Conservation (phyloP, 2,113 vertebrate genomes). For the Apteryx owenii region DNA sequence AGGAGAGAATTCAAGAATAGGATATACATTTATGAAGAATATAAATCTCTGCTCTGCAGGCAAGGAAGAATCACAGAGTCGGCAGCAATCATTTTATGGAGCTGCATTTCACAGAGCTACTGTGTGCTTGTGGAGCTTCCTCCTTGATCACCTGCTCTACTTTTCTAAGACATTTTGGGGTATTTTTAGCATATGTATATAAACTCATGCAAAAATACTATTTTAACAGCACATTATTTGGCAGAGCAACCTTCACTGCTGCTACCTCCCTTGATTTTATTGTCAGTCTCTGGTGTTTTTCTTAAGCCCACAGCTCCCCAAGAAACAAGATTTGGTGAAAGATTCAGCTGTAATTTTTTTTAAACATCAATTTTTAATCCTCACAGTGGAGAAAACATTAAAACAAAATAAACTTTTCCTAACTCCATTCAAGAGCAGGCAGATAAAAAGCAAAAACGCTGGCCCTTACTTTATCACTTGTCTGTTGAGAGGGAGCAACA, state of each 20-base stretch:
- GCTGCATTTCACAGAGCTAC: background rate
- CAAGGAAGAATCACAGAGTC: background rate
- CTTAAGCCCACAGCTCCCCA: background rate
- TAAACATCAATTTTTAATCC: fast-evolving
- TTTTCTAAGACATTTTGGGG: background rate
- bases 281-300: background rate
- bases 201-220: background rate
- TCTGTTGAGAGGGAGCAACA: background rate
- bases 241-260: background rate
- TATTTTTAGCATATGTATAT: background rate
- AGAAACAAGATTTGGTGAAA: background rate
- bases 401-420: background rate
- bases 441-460: background rate
- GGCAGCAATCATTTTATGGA: background rate
- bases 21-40: conserved; percentile 12
- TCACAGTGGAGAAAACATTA: background rate
- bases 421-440: background rate
- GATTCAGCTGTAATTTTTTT: background rate
- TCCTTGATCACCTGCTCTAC: background rate
- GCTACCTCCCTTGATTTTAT: background rate
- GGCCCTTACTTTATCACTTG: background rate
- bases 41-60: conserved; percentile 15
- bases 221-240: background rate
- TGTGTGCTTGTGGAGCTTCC: background rate
- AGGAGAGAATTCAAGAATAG: conserved; percentile 37